Evolutionary conservation across 2,888 invertebrate genomes (phyloP), one percentile per base, ranked within the genome.

Genomic region (Dolichomitus sp.): DNA sequence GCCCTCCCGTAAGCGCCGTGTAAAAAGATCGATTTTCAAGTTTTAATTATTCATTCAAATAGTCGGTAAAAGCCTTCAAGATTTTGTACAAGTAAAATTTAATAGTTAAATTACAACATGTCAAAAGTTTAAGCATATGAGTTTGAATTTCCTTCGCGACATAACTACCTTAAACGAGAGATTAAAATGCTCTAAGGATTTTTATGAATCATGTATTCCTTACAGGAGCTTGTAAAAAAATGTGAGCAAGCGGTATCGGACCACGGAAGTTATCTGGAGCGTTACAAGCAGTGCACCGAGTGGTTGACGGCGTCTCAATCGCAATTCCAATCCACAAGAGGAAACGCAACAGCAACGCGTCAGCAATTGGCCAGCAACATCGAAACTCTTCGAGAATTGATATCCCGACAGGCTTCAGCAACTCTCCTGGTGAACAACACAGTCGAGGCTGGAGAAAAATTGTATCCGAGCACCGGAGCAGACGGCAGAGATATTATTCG

Each of bases 401-500:
- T 97, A 14, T 95, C 96, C 59, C 97, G 97, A 92, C 97, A 97
- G 91, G 95, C 97, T 0, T 96, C 96, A 72, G 97, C 97, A 1
- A 96, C 96, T 3, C 94, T 97, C 17, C 94, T 97, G 48, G 95
- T 99, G 0, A 98, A 98, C 90, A 96, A 96, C 85, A 97, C 98
- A 0, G 96, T 97, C 40, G 99, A 99, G 92, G 94, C 97, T 73
- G 98, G 98, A 27, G 98, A 99, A 91, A 98, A 97, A 91, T 94
- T 98, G 45, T 98, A 98, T 92, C 95, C 97, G 1, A 97, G 97
- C 0, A 98, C 98, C 0, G 97, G 98, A 2, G 95, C 96, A 1
- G 98, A 98, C 89, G 99, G 99, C 0, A 95, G 98, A 88, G 98
- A 98, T 91, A 95, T 96, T 0, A 96, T 98, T 81, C 96, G 97